Evolutionary conservation across 2,888 invertebrate species (phyloP), one percentile per base, ranked within the genome.

Genomic region (Acanthacorydalis orientalis): DNA sequence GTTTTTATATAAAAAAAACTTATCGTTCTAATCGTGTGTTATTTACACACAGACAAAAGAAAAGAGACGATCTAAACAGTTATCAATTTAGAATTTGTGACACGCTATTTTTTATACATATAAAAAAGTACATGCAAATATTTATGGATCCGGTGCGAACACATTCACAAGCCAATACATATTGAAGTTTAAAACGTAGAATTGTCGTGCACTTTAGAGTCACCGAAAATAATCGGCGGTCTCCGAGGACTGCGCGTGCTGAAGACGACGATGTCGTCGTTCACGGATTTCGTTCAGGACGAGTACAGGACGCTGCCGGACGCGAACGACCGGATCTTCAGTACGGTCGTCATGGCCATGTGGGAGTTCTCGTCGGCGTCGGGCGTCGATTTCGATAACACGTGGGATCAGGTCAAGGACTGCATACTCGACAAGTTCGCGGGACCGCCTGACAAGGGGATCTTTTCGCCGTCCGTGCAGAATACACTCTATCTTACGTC

Each of bases 251-350:
- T 87, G 16, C 71, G 83, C 38, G 78, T 87, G 0, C 63, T 87
- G 51, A 87, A 87, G 64, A 86, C 86, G 0, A 86, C 86, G 1
- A 81, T 86, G 59, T 86, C 86, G 1, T 76, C 83, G 0, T 87
- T 87, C 59, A 78, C 76, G 2, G 82, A 85, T 62, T 87, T 87
- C 58, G 77, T 84, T 16, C 75, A 78, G 59, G 86, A 86, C 57
- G 85, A 83, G 56, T 87, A 78, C 62, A 76, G 84, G 31, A 81
- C 83, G 0, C 65, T 86, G 15, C 75, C 81, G 0, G 85, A 86
- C 63, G 75, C 78, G 38, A 74, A 79, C 41, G 86, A 87, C 60
- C 73, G 87, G 52, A 77, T 86, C 56, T 81, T 83, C 60, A 83
- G 84, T 63, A 87, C 86, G 0, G 70, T 81, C 9, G 83, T 86